Conservation (phyloP, 2,888 invertebrate species). For the Pammene aurita region DNA sequence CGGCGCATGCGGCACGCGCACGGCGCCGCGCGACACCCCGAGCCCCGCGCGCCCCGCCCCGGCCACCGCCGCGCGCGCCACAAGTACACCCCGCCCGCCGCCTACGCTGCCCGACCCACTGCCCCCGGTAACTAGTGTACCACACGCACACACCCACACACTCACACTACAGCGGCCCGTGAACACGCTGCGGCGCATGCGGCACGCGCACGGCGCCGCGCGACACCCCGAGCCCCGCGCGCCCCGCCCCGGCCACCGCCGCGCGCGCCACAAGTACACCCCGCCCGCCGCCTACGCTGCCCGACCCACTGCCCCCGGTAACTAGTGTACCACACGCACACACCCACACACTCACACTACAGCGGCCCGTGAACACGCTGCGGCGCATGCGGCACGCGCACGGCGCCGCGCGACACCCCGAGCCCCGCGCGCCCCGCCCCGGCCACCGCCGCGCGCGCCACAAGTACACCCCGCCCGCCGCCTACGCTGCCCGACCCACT, state of each 20-base stretch:
- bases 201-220: background rate
- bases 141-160: background rate
- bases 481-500: background rate
- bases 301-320: background rate
- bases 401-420: conserved; percentile 30
- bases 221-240: conserved; percentile 43
- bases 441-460: conserved; percentile 55
- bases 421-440: conserved; percentile 53
- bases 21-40: conserved; percentile 46
- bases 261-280: conserved; percentile 46
- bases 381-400: background rate
- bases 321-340: background rate
- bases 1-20: conserved; percentile 86
- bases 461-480: conserved; percentile 43
- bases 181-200: conserved; percentile 55
- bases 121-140: background rate
- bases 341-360: no score
- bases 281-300: conserved; percentile 32
- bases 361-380: no score
- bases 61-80: conserved; percentile 57
- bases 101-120: conserved; percentile 37
- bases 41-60: conserved; percentile 7
- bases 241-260: conserved; percentile 61
- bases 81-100: conserved; percentile 44
- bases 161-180: conserved; percentile 48